Percentiles rank a stretch among this genome's conserved stretches.
These are phyloP conservation scores for Lysandra bellargus DNA, from an alignment of 2,888 invertebrate species.

Conservation along the genomic window DNA sequence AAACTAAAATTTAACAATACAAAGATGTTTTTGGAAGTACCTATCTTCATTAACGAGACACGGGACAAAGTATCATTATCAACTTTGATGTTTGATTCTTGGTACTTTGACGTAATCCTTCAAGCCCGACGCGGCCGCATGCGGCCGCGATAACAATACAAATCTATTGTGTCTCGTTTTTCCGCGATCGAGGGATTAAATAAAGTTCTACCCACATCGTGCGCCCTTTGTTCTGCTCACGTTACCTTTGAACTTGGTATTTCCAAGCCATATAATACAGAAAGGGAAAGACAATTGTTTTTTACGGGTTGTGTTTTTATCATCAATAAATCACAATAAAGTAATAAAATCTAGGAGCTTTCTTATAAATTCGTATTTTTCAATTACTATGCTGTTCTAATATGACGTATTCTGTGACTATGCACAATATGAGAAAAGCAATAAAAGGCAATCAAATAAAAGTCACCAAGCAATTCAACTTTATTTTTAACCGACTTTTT, in stretches of 20 bases:
- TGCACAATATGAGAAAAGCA: no score
- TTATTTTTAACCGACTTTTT: no score
- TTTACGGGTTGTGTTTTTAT: not conserved
- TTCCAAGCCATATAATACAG: not conserved
- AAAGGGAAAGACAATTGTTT: not conserved
- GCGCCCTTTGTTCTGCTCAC: constrained; percentile 3
- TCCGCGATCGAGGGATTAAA: no score
- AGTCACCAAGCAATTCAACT: no score
- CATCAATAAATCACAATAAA: not conserved
- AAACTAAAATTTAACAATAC: not conserved
- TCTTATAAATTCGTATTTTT: no score
- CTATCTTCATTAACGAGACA: not conserved
- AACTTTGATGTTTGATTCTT: constrained; percentile 15
- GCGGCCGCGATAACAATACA: no score
- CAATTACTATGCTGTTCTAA: no score
- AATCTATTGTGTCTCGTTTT: no score
- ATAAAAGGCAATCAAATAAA: no score
- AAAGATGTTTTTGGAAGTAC: not conserved
- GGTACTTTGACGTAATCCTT: constrained; percentile 3
- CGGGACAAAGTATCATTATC: not conserved
- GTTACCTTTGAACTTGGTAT: constrained; percentile 2
- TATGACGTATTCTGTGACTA: no score
- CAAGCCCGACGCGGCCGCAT: no score
- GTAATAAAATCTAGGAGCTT: no score
- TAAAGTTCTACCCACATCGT: not conserved